phyloP scores from a whole-genome alignment of 2,888 invertebrate genomes.

The Sesamia inferens region DNA sequence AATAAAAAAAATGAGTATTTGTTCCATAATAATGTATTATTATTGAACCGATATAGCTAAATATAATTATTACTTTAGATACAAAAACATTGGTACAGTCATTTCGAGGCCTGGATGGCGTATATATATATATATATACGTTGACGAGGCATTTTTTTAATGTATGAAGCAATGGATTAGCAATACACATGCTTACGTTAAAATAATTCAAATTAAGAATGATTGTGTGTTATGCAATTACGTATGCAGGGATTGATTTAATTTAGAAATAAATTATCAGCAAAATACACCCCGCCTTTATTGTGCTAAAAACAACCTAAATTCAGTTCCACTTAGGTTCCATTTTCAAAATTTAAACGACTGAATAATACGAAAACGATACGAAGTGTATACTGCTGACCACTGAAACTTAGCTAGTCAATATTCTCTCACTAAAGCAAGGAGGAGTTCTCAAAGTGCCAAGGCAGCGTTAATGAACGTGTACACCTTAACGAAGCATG shows the following conservation, averaged over 20 bases:
- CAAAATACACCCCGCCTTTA: background rate
- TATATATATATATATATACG: no score
- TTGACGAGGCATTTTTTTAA: no score
- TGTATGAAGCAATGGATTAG: no score
- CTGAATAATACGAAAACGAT: background rate
- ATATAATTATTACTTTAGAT: background rate
- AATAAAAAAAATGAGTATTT: background rate
- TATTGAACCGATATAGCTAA: background rate
- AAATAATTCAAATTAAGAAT: no score
- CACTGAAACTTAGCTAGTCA: conserved; percentile 11
- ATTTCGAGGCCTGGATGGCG: no score
- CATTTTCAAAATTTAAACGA: background rate
- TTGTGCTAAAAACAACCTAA: background rate
- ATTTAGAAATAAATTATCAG: background rate
- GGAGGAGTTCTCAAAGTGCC: conserved; percentile 9
- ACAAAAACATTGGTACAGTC: no score
- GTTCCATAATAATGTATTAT: background rate
- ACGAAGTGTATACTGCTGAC: conserved; percentile 2
- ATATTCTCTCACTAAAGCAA: conserved; percentile 34
- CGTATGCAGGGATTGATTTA: background rate
- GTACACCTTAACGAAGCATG: conserved; percentile 44
- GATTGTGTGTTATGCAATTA: background rate
- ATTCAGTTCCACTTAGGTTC: background rate
- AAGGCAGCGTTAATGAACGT: conserved; percentile 38
- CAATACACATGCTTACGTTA: no score